Conservation (phyloP, 2,113 vertebrate genomes). For the Bungarus multicinctus region DNA sequence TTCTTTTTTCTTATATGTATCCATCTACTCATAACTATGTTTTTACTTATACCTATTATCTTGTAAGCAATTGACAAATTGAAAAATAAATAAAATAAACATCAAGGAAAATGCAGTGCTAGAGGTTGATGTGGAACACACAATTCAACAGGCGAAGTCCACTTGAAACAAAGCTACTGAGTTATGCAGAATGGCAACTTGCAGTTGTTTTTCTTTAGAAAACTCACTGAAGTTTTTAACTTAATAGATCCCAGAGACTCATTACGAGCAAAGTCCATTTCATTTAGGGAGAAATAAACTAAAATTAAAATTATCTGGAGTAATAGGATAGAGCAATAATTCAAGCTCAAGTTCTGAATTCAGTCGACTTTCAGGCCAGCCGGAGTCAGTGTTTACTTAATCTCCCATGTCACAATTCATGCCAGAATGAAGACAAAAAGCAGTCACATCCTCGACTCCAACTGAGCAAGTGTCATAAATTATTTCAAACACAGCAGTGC, state of each 20-base stretch:
- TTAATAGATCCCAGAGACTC: conserved; percentile 13
- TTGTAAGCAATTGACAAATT: too few species aligned
- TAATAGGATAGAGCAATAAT: conserved; percentile 1
- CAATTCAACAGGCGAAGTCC: conserved; percentile 20
- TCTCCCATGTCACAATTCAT: background rate
- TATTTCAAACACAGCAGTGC: conserved; percentile 11
- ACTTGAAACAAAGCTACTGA: conserved; percentile 29
- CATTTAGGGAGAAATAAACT: background rate
- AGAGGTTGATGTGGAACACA: conserved; percentile 41
- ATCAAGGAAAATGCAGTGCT: conserved; percentile 17
- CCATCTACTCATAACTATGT: too few species aligned
- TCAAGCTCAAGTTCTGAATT: conserved; percentile 4
- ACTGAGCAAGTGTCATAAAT: conserved; percentile 24
- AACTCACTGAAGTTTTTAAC: background rate
- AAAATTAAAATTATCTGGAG: background rate
- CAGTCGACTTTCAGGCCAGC: background rate
- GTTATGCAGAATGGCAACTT: conserved; percentile 32
- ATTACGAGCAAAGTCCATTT: background rate
- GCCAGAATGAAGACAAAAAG: conserved; percentile 22
- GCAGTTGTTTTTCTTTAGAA: conserved; percentile 27
- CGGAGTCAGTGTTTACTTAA: background rate
- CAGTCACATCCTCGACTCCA: conserved; percentile 20
- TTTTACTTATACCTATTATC: too few species aligned
- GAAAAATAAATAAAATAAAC: too few species aligned
- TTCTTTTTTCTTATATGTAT: too few species aligned